Conservation (phyloP, 2,113 vertebrate genomes). For the Neotoma lepida region DNA sequence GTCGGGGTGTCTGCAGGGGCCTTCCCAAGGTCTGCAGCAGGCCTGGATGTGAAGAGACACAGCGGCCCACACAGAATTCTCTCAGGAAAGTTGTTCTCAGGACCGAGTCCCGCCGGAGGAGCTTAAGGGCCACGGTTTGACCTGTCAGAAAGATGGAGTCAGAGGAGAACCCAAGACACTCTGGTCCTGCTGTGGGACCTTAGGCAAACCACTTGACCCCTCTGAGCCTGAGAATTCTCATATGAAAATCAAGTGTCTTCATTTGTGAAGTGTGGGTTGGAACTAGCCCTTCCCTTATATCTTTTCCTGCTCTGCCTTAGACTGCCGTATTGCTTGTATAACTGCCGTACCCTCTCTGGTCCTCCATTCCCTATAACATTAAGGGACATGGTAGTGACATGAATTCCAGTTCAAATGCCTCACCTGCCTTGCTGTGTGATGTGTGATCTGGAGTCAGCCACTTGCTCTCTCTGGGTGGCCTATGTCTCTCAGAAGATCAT, state of each 20-base stretch:
- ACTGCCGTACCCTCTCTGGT: background rate
- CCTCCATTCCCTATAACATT: background rate
- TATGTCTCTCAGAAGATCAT: background rate
- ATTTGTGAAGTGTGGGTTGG: background rate
- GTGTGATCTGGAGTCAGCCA: background rate
- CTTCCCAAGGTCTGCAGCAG: slow-evolving; percentile 89
- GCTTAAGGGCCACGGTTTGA: slow-evolving; percentile 92
- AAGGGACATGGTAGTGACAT: too few species aligned
- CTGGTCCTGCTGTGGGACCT: background rate
- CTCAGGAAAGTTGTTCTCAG: slow-evolving; percentile 89
- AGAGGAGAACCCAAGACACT: fast-evolving
- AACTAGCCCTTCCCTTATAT: background rate
- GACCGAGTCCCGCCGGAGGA: slow-evolving; percentile 88
- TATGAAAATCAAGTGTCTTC: background rate
- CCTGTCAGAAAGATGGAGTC: slow-evolving; percentile 80
- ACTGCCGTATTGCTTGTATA: background rate
- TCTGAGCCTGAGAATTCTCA: background rate
- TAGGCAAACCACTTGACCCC: background rate
- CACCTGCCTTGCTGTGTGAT: background rate
- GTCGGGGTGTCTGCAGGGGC: slow-evolving; percentile 90
- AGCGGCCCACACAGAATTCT: slow-evolving; percentile 93
- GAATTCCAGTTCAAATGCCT: background rate
- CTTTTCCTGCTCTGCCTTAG: background rate
- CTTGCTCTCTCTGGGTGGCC: background rate
- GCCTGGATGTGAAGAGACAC: slow-evolving; percentile 90